Conservation (phyloP, 2,113 vertebrate species). For the Rhegmatorhina hoffmannsi region DNA sequence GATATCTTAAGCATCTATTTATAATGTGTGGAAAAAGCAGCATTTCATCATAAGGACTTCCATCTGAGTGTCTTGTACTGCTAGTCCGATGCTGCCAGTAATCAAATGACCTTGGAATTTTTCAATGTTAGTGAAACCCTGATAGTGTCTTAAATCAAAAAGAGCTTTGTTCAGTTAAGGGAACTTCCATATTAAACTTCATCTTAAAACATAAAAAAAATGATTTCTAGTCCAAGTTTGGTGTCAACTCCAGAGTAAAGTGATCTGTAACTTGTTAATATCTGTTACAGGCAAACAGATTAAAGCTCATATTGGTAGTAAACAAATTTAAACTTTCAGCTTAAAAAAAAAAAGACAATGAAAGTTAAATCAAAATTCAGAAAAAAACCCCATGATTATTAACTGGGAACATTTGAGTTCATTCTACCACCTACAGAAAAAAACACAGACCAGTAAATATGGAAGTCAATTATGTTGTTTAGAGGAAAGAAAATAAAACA, state of each 20-base stretch:
- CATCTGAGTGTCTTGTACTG: background rate
- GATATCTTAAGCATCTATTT: background rate
- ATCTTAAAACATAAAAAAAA: background rate
- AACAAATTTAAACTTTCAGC: background rate
- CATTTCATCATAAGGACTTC: background rate
- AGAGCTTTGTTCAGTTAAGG: background rate
- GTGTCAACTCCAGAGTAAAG: background rate
- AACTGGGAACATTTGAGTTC: background rate
- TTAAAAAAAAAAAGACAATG: background rate
- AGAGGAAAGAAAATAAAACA: background rate
- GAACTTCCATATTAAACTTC: background rate
- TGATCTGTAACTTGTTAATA: background rate
- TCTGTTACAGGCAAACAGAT: background rate
- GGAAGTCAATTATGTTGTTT: background rate
- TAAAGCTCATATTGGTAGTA: background rate
- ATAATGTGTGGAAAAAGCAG: background rate
- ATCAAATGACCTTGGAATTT: background rate
- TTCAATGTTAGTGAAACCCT: background rate
- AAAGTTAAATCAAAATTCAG: background rate
- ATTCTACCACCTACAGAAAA: background rate
- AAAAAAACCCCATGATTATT: background rate
- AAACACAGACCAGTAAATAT: background rate
- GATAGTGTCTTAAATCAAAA: constrained; percentile 28
- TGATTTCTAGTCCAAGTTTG: background rate
- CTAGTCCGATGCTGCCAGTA: background rate